Evolutionary conservation across 2,113 vertebrate species (phyloP).

Genomic region (Terrapene triunguis): DNA sequence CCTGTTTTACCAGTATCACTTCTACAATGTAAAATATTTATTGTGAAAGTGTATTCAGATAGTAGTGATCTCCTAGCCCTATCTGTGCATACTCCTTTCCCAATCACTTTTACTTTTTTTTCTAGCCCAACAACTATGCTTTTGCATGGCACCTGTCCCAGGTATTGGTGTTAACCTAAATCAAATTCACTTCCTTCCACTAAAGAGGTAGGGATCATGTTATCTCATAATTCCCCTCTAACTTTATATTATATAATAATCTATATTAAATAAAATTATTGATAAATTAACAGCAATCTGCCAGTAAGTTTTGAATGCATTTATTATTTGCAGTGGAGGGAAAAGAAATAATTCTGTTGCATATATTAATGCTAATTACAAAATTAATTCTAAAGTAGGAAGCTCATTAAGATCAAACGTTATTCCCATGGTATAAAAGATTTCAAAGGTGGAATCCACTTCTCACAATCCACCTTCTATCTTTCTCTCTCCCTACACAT

Average conservation of each 20-base stretch:
- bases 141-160: background rate
- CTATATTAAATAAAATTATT: background rate
- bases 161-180: background rate
- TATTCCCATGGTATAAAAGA: background rate
- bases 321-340: background rate
- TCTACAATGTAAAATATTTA: background rate
- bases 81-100: background rate
- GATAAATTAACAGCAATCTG: background rate
- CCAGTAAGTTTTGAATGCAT: background rate
- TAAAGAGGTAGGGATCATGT: background rate
- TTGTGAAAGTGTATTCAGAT: background rate
- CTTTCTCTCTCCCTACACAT: background rate
- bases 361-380: background rate
- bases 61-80: background rate
- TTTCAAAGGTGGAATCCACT: accelerated
- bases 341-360: background rate
- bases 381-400: background rate
- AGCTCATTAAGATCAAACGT: background rate
- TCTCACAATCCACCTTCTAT: background rate
- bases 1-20: background rate
- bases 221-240: background rate
- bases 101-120: background rate
- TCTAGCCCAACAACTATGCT: background rate
- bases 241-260: background rate
- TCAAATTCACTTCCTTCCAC: background rate